Base-by-base conservation (phyloP, 2,113 vertebrate species). In the Pterophyllum scalare region DNA sequence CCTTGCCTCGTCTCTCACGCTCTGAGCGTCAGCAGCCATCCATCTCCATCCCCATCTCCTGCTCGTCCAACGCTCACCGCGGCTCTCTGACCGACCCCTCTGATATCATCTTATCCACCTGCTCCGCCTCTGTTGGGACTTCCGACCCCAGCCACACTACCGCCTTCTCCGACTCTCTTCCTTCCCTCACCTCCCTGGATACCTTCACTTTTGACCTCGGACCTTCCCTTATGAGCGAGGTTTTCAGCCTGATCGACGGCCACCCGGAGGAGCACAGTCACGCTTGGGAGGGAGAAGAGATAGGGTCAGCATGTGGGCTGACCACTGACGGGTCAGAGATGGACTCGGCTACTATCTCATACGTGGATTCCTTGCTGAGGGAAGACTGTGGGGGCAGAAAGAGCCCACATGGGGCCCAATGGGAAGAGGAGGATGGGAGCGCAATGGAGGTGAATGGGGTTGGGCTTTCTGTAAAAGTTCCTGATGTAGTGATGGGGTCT, bases 201-300 rank as follows among this genome's bases (percentile, higher is more conserved):
- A 97, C 97, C 80, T 98, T 99, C 92, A 97, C 96, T 80, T 95
- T 99, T 6, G 98, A 99, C 91, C 96, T 99, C 0, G 98, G 98
- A 10, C 98, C 98, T 20, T 99, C 98, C 11, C 96, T 99, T 61
- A 97, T 99, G 97, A 98, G 96, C 0, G 98, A 99, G 92, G 96
- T 99, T 14, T 96, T 99, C 49, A 95, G 97, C 59, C 93, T 97
- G 90, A 97, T 99, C 84, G 94, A 95, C 83, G 52, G 87, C 81
- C 88, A 87, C 57, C 5, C 33, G 1, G 93, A 85, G 49, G 91
- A 91, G 20, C 49, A 83, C 8, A 15, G 38, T 59, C 82, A 81
- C 6, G 2, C 43, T 49, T 94, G 93, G 92, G 93, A 91, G 35
- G 82, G 78, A 0, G 93, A 94, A 60, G 91, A 93, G 72, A 89